Conservation (phyloP, 2,797 vertebrate species). For the Trachops cirrhosus region DNA sequence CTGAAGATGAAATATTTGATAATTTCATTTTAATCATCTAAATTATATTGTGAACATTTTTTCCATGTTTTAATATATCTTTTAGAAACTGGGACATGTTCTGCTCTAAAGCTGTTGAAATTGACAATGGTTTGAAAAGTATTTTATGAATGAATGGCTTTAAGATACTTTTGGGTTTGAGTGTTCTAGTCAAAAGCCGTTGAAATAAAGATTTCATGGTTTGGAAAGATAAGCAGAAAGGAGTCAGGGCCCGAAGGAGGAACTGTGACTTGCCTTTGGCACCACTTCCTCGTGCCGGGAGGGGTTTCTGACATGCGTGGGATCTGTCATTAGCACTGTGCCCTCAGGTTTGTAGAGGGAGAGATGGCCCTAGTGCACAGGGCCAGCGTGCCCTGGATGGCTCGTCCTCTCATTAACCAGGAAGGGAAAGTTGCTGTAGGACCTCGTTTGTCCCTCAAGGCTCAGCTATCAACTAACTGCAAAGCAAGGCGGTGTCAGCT, state of each 20-base stretch:
- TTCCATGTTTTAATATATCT: neutral
- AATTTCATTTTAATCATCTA: neutral
- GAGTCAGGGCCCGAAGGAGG: neutral
- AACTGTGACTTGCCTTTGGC: neutral
- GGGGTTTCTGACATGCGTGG: neutral
- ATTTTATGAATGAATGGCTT: neutral
- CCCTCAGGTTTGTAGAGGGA: neutral
- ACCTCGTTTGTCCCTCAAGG: neutral
- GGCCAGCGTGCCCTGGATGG: neutral
- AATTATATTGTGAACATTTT: neutral
- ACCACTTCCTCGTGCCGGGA: neutral
- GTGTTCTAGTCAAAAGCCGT: neutral
- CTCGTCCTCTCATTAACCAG: neutral
- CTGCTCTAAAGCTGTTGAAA: neutral
- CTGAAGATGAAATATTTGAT: neutral
- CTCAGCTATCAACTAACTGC: neutral
- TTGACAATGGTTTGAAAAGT: slow-evolving; percentile 14
- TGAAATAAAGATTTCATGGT: slow-evolving; percentile 34
- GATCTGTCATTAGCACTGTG: neutral
- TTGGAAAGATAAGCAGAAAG: slow-evolving; percentile 32
- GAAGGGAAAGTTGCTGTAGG: neutral
- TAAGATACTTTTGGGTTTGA: neutral
- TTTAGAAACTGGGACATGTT: neutral
- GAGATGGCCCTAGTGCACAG: neutral
- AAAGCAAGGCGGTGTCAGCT: neutral